Conservation (phyloP, 1,140 invertebrate species). For the Lepidurus apus region DNA sequence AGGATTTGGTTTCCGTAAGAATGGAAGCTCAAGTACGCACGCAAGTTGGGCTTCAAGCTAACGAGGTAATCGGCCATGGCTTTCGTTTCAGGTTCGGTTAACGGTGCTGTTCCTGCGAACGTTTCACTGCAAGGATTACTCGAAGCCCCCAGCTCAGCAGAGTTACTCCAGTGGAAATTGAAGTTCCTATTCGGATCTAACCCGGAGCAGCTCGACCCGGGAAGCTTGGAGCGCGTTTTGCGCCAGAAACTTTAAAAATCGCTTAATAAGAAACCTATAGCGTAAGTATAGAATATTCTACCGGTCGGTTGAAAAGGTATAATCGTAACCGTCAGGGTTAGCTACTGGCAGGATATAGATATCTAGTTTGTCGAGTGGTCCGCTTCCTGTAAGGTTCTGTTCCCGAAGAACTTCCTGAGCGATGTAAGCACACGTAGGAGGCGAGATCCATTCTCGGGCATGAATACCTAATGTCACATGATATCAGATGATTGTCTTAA, state of each 20-base stretch:
- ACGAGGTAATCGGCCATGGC: constrained; percentile 43
- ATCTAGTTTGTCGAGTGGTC: not conserved
- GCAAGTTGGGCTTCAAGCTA: not conserved
- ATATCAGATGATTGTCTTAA: not conserved
- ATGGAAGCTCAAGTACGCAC: not conserved
- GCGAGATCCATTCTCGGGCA: constrained; percentile 62
- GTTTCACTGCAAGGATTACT: constrained; percentile 66
- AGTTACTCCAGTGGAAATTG: constrained; percentile 58
- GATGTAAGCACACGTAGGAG: constrained; percentile 56
- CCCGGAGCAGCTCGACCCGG: constrained; percentile 51
- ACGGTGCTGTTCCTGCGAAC: constrained; percentile 64
- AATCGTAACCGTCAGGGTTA: constrained; percentile 3
- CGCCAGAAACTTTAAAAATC: constrained; percentile 59
- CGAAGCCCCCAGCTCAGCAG: constrained; percentile 45
- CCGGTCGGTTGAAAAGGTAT: not conserved
- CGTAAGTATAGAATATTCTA: not conserved
- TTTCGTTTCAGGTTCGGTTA: constrained; percentile 78
- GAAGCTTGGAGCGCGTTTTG: constrained; percentile 54
- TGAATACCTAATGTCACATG: constrained; percentile 46
- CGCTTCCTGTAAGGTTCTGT: not conserved
- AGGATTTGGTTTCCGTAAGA: not conserved
- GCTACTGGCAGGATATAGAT: not conserved
- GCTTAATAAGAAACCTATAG: not conserved
- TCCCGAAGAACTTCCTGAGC: constrained; percentile 54
- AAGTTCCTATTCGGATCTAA: constrained; percentile 70